Evolutionary conservation across 1,140 invertebrate species (phyloP), one percentile per base, ranked within the genome.

Genomic region (Trialeurodes vaporariorum): DNA sequence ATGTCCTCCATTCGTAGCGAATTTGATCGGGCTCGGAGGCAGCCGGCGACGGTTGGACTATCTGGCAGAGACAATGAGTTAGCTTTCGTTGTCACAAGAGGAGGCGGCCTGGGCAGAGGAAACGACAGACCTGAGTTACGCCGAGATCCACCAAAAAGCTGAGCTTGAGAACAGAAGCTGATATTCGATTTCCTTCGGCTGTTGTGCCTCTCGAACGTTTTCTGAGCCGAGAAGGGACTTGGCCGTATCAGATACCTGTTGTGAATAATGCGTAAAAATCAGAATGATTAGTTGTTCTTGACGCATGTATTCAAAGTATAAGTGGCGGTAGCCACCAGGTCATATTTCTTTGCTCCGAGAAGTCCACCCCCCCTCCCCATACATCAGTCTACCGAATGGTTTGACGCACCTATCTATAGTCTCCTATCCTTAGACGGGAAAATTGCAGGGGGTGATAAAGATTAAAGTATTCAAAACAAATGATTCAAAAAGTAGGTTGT

Each of bases 121-220:
- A 75, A 74, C 0, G 81, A 81, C 59, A 87, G 76, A 49, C 81
- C 83, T 26, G 86, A 86, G 27, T 77, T 76, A 23, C 78, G 64
- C 65, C 72, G 70, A 63, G 72, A 73, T 79, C 73, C 68, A 75
- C 68, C 77, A 80, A 73, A 2, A 34, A 0, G 78, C 75, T 22
- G 87, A 82, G 64, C 84, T 71, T 89, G 86, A 40, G 89, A 91
- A 75, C 89, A 92, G 78, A 93, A 92, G 72, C 91, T 93, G 70
- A 94, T 93, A 79, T 93, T 91, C 49, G 90, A 93, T 77, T 93
- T 93, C n/a, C 92, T 82, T 1, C 92, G 81, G 40, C 89, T 92
- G 76, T 94, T 94, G 79, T 94, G 92, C 1, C 91, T 81, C 74
- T 94, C 92, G 77, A 95, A 96, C 1, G 92, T 94, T 79, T 95